Conservation (phyloP, 2,113 vertebrate species). For the Oryzias curvinotus region DNA sequence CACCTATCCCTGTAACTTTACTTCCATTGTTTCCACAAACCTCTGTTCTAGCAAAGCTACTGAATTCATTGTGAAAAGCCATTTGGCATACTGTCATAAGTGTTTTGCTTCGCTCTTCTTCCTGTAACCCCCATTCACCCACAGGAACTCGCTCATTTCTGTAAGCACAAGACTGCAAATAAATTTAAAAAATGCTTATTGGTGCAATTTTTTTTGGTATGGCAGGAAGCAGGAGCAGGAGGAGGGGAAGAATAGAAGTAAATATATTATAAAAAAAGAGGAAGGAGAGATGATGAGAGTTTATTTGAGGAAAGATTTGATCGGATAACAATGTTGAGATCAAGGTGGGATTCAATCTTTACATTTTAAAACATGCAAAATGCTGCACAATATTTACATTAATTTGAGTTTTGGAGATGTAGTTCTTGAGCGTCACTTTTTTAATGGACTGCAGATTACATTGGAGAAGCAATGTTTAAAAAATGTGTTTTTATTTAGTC, state of each 20-base stretch:
- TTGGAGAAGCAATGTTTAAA: too few relatives aligned
- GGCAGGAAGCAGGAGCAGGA: constrained; percentile 4
- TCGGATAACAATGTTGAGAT: constrained; percentile 47
- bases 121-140: constrained; percentile 1
- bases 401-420: too few relatives aligned
- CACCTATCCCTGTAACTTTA: constrained; percentile 42
- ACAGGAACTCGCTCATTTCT: background rate
- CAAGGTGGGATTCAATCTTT: constrained; percentile 53
- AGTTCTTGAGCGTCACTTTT: too few relatives aligned
- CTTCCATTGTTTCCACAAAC: constrained; percentile 48
- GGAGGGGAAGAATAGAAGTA: constrained; percentile 15
- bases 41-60: constrained; percentile 3
- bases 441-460: too few relatives aligned
- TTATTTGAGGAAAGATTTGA: constrained; percentile 47
- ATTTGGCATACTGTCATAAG: background rate
- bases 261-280: constrained; percentile 34
- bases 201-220: constrained; percentile 25
- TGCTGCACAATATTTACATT: too few relatives aligned
- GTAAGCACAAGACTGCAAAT: constrained; percentile 18
- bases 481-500: too few relatives aligned
- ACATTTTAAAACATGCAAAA: background rate
- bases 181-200: constrained; percentile 33
- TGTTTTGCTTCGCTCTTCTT: constrained; percentile 13
- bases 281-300: constrained; percentile 32
- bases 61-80: background rate